Base-by-base conservation (phyloP, 2,888 invertebrate genomes). In the Acheta domesticus region DNA sequence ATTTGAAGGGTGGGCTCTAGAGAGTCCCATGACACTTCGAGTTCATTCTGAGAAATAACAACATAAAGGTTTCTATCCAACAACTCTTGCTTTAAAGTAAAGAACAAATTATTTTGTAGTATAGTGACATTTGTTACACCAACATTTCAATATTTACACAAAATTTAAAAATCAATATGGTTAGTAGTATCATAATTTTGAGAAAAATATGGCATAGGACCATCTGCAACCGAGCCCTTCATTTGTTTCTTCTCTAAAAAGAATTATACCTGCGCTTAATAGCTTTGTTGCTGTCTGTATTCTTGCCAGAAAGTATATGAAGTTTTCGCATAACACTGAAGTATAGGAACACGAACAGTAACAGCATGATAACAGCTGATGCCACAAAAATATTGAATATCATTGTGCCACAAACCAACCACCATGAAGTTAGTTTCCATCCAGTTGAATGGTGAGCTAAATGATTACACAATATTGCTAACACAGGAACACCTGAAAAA, bases 311-410 rank as follows among this genome's bases (percentile, higher is more conserved):
- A 11, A 81, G 78, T 2, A 83, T 77, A 11, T 90, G 87, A 83
- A 93, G 86, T 81, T 92, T 89, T 83, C 89, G 88, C 81, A 92
- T 89, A 48, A 93, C 91, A 83, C 91, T 92, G 83, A 91, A 87
- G 82, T 93, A 92, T 79, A 94, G 88, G 78, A 93, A 90, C 75
- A 91, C 87, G 84, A 93, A 93, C 77, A 94, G 89, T 62, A 91
- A 85, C 74, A 92, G 88, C 84, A 94, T 91, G 80, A 94, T 89
- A 49, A 90, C 89, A 83, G 92, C 91, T 80, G 93, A 93, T 78
- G 90, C 91, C 49, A 91, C 89, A 85, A 92, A 93, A 83, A 93
- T 91, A 82, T 89, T 89, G 84, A 91, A 92, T 79, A 92, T 89
- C 21, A 90, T 87, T 36, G 89, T 89, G 48, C 88, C 89, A 79